These are phyloP conservation scores for Trogon melanurus DNA, from an alignment of 2,113 vertebrate species.

Conservation along the genomic window DNA sequence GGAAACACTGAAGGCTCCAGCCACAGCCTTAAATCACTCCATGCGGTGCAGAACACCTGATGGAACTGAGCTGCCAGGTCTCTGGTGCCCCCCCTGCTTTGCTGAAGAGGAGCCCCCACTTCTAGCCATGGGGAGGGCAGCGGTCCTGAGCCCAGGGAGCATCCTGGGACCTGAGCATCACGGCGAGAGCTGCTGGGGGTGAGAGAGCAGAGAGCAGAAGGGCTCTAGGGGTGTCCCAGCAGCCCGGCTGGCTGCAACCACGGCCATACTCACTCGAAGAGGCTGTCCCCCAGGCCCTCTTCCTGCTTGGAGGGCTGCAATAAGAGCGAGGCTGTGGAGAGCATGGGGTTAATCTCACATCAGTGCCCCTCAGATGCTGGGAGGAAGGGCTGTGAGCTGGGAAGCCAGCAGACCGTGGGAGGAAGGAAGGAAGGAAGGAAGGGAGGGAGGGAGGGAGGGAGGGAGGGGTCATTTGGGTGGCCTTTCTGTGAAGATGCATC, in stretches of 20 bases:
- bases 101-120: neutral
- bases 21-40: neutral
- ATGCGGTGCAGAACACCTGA: neutral
- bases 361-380: neutral
- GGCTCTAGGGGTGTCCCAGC: neutral
- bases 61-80: neutral
- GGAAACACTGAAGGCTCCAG: neutral
- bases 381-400: conserved; percentile 10
- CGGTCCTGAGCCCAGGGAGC: neutral
- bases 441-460: neutral
- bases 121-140: neutral
- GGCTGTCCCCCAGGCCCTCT: neutral
- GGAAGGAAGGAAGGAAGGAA: neutral
- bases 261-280: neutral
- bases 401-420: neutral
- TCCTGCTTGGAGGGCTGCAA: neutral
- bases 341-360: neutral
- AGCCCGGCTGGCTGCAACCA: accelerated
- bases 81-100: neutral
- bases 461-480: neutral
- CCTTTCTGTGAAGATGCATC: neutral
- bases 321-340: neutral
- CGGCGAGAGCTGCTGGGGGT: neutral
- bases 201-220: neutral
- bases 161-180: neutral